Base-by-base conservation (phyloP, 2,888 invertebrate genomes). In the Ectemnius cavifrons region DNA sequence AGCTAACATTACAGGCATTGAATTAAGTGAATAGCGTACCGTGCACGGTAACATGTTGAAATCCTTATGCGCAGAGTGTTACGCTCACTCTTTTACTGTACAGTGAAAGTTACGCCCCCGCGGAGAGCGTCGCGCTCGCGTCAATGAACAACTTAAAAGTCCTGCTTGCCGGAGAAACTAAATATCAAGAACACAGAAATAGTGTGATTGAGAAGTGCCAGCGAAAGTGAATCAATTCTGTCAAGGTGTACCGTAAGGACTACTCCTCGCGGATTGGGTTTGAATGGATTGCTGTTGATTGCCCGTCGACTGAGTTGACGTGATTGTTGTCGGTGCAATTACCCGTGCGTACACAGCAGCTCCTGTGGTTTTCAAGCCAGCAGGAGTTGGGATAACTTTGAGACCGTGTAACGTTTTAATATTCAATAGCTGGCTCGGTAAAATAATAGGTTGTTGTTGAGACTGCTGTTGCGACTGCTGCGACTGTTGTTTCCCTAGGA, bases 311-410 rank as follows among this genome's bases (percentile, higher is more conserved):
- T 82, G 79, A 0, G 79, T 73, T 2, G 81, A 77, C 0, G 83
- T 72, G 65, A 90, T 86, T 2, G 90, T 88, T 0, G 90, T 88
- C 1, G 91, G 91, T 0, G 90, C 89, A n/a, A 91, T 89, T 0
- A 91, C 91, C 6, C 91, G 84, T 0, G 90, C 91, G 64, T 91
- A 91, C 0, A 91, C 90, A 0, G 91, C 89, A 3, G 89, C 87
- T 0, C 90, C 89, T 1, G 90, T 87, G 0, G 90, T 91, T 65
- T 91, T 91, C 4, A 91, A 63, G 2, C 91, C 91, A 0, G 88
- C 84, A 0, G 91, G 88, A 6, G 91, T 90, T 0, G 90, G 90
- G 71, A 91, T 91, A 4, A 91, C 91, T 74, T 91, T 91, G 2
- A 91, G 80, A 0, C 90, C 91, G 46, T 90, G 90, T 20, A 91